Evolutionary conservation across 2,888 invertebrate genomes (phyloP), one percentile per base, ranked within the genome.

Genomic region (Gnatocerus cornutus): DNA sequence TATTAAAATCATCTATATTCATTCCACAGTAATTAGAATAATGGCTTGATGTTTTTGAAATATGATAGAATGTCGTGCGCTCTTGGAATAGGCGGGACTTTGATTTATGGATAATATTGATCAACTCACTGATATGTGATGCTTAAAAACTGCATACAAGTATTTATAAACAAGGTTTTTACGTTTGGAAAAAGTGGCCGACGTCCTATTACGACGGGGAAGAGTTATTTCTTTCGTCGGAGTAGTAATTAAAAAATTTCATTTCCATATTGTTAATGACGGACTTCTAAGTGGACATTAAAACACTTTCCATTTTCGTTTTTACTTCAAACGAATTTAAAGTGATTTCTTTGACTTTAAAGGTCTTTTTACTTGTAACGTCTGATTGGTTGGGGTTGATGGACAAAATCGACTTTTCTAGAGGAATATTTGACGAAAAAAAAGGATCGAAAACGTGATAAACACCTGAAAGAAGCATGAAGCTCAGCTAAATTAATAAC

Each of bases 11-110:
- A 81, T 82, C 80, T 79, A 80, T 80, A 80, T 82, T 81, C 82
- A 81, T 81, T 81, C 77, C 77, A 75, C 72, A 76, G 82, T 82
- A 82, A 83, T 83, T 83, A 83, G 82, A 82, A 82, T 83, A 82
- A 83, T 83, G 82, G 82, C 78, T 80, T 79, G 81, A 82, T 82
- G 81, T 82, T 83, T 82, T 83, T 83, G 83, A 82, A 83, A 82
- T 82, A 83, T 82, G 82, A 81, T 81, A 80, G 82, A 80, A 83
- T 83, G 82, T 80, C 83, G 82, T 83, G 83, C 79, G 76, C 79
- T 80, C 78, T 77, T 76, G 76, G 76, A 78, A 80, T 78, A 81
- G 82, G 81, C 78, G 81, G 81, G 82, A 81, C 81, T 83, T 82
- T 82, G 83, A 83, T 83, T 82, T 83, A 83, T 82, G 81, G 80